Conservation (phyloP, 2,113 vertebrate species). For the Phalacrocorax carbo region DNA sequence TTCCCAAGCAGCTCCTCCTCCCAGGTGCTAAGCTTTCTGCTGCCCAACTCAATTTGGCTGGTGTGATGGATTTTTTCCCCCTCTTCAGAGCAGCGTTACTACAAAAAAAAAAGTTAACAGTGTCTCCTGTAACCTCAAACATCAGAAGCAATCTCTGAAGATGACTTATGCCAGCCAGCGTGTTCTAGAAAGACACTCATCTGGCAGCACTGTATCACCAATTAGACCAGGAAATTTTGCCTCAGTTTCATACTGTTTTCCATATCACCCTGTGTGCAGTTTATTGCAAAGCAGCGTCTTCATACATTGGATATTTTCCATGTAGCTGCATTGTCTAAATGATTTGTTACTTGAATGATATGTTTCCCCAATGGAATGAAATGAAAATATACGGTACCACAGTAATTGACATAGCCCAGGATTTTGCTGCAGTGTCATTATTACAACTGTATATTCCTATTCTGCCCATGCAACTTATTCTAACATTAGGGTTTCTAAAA, state of each 20-base stretch:
- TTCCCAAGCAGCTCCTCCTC: background rate
- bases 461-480: background rate
- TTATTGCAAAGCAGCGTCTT: slow-evolving; percentile 9
- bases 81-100: background rate
- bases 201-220: background rate
- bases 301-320: background rate
- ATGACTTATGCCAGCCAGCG: background rate
- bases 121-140: background rate
- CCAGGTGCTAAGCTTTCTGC: background rate
- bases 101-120: background rate
- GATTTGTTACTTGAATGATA: slow-evolving; percentile 25
- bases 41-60: background rate
- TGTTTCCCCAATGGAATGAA: slow-evolving; percentile 29
- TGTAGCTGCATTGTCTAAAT: background rate
- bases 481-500: background rate
- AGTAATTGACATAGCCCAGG: slow-evolving; percentile 28
- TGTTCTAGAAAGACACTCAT: background rate
- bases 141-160: background rate
- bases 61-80: background rate
- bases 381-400: background rate
- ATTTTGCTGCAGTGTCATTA: slow-evolving; percentile 42
- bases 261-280: background rate
- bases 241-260: background rate
- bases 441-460: background rate
- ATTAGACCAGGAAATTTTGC: slow-evolving; percentile 14